A percentile compares a stretch with the other conserved stretches of the same genome.
Conservation (phyloP, 2,113 vertebrate species). For the Hippocampus barbouri region DNA sequence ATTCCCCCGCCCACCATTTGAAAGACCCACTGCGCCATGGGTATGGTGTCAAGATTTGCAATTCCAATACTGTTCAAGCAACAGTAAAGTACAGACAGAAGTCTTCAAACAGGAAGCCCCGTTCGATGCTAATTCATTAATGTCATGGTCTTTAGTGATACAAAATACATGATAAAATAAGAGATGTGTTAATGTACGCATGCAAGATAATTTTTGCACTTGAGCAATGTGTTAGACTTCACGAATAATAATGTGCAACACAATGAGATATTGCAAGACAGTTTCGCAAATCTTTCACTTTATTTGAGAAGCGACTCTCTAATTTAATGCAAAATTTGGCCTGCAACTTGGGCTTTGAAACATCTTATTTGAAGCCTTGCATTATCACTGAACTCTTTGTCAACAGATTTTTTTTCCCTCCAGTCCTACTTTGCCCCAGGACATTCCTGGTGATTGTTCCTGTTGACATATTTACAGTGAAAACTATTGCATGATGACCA, state of each 20-base stretch:
- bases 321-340: too few relatives aligned
- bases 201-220: not conserved
- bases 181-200: not conserved
- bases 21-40: not conserved
- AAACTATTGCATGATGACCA: slow-evolving; percentile 21
- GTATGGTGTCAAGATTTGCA: not conserved
- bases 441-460: slow-evolving; percentile 38
- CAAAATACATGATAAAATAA: not conserved
- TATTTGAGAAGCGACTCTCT: too few relatives aligned
- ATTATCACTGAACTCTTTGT: not conserved
- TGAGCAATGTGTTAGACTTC: not conserved
- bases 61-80: not conserved
- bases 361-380: too few relatives aligned
- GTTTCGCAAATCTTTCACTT: too few relatives aligned
- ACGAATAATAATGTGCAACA: not conserved
- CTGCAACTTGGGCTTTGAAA: too few relatives aligned
- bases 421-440: not conserved
- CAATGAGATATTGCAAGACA: not conserved
- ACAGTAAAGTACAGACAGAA: not conserved
- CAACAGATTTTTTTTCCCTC: too few relatives aligned
- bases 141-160: not conserved
- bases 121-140: not conserved
- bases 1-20: not conserved
- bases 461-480: slow-evolving; percentile 34
- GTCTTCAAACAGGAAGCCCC: not conserved